Percentiles rank a stretch among this genome's conserved stretches.
phyloP scores from a whole-genome alignment of 2,888 invertebrate genomes.

The Lamellibrachia satsuma region DNA sequence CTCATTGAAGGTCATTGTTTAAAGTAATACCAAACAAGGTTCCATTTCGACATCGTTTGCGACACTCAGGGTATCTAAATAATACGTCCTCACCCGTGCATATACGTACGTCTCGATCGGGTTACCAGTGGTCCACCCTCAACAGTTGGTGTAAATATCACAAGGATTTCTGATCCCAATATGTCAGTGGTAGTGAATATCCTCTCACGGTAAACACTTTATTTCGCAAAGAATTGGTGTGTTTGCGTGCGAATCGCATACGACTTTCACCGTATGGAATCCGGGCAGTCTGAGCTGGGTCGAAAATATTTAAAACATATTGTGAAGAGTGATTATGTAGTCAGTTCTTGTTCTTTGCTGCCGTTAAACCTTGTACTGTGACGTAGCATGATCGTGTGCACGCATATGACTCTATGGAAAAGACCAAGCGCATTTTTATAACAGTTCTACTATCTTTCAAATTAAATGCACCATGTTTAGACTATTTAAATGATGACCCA shows the following conservation, averaged over 20 bases:
- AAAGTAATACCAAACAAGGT: too few relatives aligned
- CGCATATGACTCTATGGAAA: background rate
- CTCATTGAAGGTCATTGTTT: too few relatives aligned
- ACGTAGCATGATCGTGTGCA: background rate
- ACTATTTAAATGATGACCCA: background rate
- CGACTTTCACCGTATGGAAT: background rate
- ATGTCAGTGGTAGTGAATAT: background rate
- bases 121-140: background rate
- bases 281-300: too few relatives aligned
- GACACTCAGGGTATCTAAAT: too few relatives aligned
- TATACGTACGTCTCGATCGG: too few relatives aligned
- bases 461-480: too few relatives aligned
- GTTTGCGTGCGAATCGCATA: background rate
- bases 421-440: too few relatives aligned
- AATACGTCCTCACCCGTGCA: too few relatives aligned
- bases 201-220: background rate
- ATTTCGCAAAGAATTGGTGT: background rate
- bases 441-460: too few relatives aligned
- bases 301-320: too few relatives aligned
- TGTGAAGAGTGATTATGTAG: background rate
- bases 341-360: background rate
- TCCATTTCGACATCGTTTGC: too few relatives aligned
- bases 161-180: background rate
- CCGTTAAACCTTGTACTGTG: background rate
- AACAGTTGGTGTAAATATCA: background rate